Evolutionary conservation across 2,113 vertebrate species (phyloP).

Genomic region (Progne subis): DNA sequence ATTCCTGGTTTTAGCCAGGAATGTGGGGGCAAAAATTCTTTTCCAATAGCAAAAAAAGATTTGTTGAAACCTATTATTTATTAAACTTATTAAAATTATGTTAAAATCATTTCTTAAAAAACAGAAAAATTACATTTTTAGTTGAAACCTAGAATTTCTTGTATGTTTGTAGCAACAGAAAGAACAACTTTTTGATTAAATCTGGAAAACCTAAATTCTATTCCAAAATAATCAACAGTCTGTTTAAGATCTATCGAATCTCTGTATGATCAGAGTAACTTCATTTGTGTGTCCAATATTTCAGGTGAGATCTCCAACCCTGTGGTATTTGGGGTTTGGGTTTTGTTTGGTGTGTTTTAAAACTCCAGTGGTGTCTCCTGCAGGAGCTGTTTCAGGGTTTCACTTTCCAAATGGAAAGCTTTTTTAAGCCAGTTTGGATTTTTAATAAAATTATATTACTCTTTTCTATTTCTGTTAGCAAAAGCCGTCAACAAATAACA

Average conservation of each 20-base stretch:
- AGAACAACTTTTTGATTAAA: background rate
- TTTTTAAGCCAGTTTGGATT: background rate
- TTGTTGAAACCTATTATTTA: background rate
- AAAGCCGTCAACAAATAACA: background rate
- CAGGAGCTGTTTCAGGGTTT: background rate
- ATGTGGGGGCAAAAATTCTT: background rate
- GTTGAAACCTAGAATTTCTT: background rate
- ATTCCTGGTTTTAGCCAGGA: background rate
- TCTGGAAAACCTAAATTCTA: background rate
- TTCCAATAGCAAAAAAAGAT: background rate
- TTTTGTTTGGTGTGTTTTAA: background rate
- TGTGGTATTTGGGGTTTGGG: accelerated
- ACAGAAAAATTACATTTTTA: background rate
- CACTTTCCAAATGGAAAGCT: background rate
- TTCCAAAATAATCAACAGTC: background rate
- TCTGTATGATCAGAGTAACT: background rate
- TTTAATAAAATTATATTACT: accelerated
- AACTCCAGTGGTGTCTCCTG: background rate
- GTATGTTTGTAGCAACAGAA: background rate
- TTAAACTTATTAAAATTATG: background rate
- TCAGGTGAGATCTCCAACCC: background rate
- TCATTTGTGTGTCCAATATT: background rate
- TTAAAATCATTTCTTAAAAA: background rate
- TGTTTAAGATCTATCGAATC: background rate
- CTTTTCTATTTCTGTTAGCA: background rate